A percentile compares a stretch with the other conserved stretches of the same genome.
Evolutionary conservation across 2,113 vertebrate species (phyloP).

Genomic region (Cercocebus atys): DNA sequence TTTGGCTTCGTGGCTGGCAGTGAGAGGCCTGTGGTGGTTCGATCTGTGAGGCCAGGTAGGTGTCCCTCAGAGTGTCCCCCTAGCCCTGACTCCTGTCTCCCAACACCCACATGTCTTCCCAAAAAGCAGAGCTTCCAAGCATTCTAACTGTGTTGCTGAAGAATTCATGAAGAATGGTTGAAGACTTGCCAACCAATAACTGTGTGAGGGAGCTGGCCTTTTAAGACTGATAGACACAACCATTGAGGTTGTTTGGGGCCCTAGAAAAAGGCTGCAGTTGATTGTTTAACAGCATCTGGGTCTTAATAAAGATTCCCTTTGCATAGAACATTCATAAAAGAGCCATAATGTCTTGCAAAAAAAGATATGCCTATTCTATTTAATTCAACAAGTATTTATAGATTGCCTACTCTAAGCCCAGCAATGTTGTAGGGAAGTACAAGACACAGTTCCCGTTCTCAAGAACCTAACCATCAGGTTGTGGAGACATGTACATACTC

Average conservation of each 20-base stretch:
- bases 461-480: conserved; percentile 11
- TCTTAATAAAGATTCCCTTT: conserved; percentile 25
- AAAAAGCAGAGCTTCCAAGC: background rate
- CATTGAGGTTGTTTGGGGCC: background rate
- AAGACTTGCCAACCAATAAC: background rate
- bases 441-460: conserved; percentile 8
- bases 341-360: conserved; percentile 9
- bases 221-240: background rate
- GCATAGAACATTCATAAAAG: conserved; percentile 6
- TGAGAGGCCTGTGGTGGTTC: conserved; percentile 94
- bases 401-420: conserved; percentile 24
- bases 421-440: background rate
- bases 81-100: background rate
- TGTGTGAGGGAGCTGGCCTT: background rate
- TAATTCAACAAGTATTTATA: conserved; percentile 62
- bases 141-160: background rate
- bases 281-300: background rate
- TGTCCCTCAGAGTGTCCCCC: conserved; percentile 47
- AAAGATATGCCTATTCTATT: conserved; percentile 22
- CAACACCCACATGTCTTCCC: background rate
- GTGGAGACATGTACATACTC: background rate
- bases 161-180: conserved; percentile 30
- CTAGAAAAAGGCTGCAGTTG: background rate
- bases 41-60: conserved; percentile 95
- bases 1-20: conserved; percentile 97